phyloP scores from a whole-genome alignment of 2,797 vertebrate genomes.

The Arnoldichthys spilopterus region DNA sequence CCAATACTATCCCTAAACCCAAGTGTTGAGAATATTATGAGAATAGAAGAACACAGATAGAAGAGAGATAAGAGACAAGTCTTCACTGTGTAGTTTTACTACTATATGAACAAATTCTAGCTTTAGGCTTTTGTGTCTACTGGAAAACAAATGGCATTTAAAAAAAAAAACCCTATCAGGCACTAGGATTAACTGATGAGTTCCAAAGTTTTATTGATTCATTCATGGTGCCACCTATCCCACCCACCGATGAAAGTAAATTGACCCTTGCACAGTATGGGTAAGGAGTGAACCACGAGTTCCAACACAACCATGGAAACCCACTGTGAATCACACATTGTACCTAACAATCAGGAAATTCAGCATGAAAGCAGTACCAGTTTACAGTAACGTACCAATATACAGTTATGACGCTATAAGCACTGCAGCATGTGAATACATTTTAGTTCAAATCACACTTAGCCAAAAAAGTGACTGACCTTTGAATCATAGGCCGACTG shows the following conservation, averaged over 20 bases:
- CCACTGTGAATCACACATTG: not conserved
- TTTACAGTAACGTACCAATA: not conserved
- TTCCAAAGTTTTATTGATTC: not conserved
- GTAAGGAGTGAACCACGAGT: not conserved
- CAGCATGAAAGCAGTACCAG: not conserved
- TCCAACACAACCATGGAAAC: not conserved
- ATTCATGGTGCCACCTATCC: not conserved
- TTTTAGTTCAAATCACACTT: not conserved
- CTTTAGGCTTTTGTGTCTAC: too few species aligned
- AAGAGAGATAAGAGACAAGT: too few species aligned
- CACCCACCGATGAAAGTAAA: not conserved
- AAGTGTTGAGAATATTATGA: too few species aligned
- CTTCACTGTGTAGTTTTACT: too few species aligned
- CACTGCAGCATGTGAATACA: not conserved
- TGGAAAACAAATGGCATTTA: too few species aligned
- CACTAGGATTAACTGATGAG: too few species aligned
- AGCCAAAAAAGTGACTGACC: conserved; percentile 71
- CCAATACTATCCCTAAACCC: too few species aligned
- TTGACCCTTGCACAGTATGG: not conserved
- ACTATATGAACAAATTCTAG: too few species aligned
- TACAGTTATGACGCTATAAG: not conserved
- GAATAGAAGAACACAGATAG: too few species aligned
- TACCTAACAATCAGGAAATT: conserved; percentile 11
- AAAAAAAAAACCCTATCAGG: not conserved
- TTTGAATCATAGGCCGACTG: conserved; percentile 97